Evolutionary conservation across 2,797 vertebrate species (phyloP).

Genomic region (Argentina silus): DNA sequence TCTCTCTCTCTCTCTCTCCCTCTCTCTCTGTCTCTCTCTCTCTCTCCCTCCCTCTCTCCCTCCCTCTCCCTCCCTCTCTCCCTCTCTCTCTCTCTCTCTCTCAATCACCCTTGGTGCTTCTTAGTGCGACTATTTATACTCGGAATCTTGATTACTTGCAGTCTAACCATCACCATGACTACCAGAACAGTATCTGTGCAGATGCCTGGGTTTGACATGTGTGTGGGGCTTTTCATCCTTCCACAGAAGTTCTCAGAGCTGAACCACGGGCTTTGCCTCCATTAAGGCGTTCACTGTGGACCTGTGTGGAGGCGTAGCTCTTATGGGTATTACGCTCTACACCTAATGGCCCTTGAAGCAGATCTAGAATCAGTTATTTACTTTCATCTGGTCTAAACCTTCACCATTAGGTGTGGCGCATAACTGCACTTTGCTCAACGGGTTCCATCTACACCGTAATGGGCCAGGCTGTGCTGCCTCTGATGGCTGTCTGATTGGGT

Average conservation of each 20-base stretch:
- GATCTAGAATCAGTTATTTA: conserved; percentile 30
- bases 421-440: not conserved
- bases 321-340: conserved; percentile 7
- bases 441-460: not conserved
- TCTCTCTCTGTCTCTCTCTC: conserved; percentile 4
- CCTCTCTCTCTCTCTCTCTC: conserved; percentile 1
- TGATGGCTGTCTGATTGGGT: not conserved
- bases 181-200: conserved; percentile 51
- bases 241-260: not conserved
- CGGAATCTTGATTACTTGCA: conserved; percentile 58
- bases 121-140: conserved; percentile 46
- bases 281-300: not conserved
- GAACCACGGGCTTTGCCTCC: not conserved
- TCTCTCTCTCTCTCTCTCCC: not conserved
- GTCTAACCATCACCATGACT: conserved; percentile 57
- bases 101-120: not conserved
- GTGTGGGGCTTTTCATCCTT: not conserved
- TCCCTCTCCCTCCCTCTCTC: not conserved
- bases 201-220: conserved; percentile 24
- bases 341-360: conserved; percentile 23
- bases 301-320: not conserved
- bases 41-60: not conserved
- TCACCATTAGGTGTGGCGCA: not conserved
- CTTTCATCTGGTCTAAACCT: conserved; percentile 53
- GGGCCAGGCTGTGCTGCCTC: not conserved